phyloP scores from a whole-genome alignment of 1,140 invertebrate genomes.

The Caenorhabditis tropicalis region DNA sequence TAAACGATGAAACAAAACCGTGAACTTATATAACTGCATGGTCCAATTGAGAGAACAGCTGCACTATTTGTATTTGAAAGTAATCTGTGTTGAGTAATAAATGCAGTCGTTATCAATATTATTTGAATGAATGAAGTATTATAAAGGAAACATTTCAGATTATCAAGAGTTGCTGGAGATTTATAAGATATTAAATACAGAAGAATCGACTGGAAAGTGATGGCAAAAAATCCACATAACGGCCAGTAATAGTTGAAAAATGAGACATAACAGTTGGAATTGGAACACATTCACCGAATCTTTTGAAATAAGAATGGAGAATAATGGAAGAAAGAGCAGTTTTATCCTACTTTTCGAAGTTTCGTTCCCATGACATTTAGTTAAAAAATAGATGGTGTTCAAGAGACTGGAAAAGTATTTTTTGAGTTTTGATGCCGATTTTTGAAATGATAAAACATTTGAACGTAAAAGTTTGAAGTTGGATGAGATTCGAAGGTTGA shows the following conservation, averaged over 20 bases:
- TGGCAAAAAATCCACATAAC: neutral
- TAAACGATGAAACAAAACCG: neutral
- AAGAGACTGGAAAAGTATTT: neutral
- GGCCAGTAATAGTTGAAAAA: slow-evolving; percentile 17
- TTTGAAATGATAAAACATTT: neutral
- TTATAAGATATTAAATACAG: neutral
- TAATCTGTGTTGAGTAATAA: slow-evolving; percentile 13
- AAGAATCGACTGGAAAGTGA: neutral
- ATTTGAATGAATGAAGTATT: neutral
- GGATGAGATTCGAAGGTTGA: neutral
- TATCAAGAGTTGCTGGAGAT: neutral
- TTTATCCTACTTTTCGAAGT: neutral
- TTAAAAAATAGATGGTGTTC: neutral
- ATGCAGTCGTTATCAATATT: neutral
- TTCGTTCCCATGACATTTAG: neutral
- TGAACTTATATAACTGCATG: neutral
- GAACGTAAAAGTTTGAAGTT: neutral
- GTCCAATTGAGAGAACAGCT: neutral
- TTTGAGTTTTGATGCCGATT: slow-evolving; percentile 2
- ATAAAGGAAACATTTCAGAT: neutral
- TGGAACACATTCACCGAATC: neutral
- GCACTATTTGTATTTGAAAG: slow-evolving; percentile 1
- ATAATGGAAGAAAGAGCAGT: neutral
- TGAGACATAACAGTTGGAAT: neutral
- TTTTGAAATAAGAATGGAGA: neutral